Percentiles rank a stretch among this genome's conserved stretches.
phyloP scores from a whole-genome alignment of 37 sponge, comb jelly and placozoan genomes.

The Axinella damicornis region DNA sequence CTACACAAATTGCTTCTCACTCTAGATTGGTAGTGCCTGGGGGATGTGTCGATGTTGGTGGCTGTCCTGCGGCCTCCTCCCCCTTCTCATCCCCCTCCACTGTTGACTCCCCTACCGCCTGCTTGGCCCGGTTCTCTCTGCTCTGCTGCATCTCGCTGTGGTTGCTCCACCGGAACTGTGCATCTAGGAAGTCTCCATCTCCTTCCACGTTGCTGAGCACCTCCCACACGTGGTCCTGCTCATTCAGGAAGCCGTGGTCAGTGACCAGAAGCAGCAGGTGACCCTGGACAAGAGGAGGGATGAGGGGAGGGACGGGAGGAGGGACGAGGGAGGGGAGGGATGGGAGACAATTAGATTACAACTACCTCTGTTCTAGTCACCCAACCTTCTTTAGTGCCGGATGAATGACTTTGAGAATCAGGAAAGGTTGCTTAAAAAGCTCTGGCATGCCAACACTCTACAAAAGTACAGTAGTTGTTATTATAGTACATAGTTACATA shows the following conservation, averaged over 20 bases:
- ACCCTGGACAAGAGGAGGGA: slow-evolving; percentile 26
- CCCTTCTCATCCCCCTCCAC: too few species aligned
- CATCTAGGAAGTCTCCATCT: slow-evolving; percentile 78
- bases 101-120: background rate
- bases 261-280: slow-evolving; percentile 82
- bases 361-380: too few species aligned
- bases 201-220: slow-evolving; percentile 73
- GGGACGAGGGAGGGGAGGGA: background rate
- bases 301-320: background rate
- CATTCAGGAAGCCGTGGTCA: slow-evolving; percentile 85
- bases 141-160: slow-evolving; percentile 16
- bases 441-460: too few species aligned
- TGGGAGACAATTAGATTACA: too few species aligned
- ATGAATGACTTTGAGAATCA: too few species aligned
- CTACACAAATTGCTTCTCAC: background rate
- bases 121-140: background rate
- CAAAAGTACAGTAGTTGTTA: too few species aligned
- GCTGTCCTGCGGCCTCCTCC: background rate
- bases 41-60: too few species aligned
- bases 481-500: too few species aligned
- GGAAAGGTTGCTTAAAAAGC: too few species aligned
- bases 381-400: too few species aligned
- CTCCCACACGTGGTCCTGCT: slow-evolving; percentile 83
- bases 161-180: slow-evolving; percentile 31
- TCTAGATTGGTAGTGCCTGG: background rate